Percentiles rank a stretch among this genome's conserved stretches.
Evolutionary conservation across 2,113 vertebrate genomes (phyloP).

Genomic region (Azemiops feae): DNA sequence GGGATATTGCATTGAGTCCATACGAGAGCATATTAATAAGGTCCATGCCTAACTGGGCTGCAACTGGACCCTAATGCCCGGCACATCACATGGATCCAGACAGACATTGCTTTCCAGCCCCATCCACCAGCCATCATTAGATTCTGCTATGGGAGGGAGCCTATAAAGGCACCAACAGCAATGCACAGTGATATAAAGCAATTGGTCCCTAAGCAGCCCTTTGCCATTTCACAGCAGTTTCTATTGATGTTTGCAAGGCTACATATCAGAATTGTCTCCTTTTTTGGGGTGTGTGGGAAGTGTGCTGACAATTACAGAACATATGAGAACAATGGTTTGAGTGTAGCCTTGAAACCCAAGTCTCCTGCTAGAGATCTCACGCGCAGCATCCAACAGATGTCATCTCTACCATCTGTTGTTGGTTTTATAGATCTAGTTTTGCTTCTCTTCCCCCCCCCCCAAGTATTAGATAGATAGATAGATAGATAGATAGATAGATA

Average conservation of each 20-base stretch:
- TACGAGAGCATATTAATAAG: not conserved
- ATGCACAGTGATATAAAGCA: not conserved
- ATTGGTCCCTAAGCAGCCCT: conserved; percentile 34
- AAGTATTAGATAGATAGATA: not conserved
- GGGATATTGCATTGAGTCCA: conserved; percentile 15
- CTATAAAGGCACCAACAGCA: not conserved
- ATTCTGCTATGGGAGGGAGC: conserved; percentile 22
- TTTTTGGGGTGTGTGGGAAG: not conserved
- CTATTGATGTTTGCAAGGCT: not conserved
- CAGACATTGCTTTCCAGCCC: not conserved
- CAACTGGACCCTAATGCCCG: not conserved
- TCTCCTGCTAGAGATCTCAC: not conserved
- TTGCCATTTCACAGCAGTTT: not conserved
- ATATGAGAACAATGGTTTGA: not conserved
- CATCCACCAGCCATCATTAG: conserved; percentile 3
- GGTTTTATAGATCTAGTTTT: not conserved
- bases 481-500: not conserved
- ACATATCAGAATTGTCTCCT: not conserved
- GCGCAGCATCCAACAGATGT: not conserved
- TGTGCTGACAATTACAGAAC: not conserved
- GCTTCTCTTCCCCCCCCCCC: not conserved
- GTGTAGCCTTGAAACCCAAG: not conserved
- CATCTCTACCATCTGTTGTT: not conserved
- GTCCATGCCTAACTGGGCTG: not conserved
- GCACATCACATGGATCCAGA: not conserved